Evolutionary conservation across 2,888 invertebrate genomes (phyloP), one percentile per base, ranked within the genome.

Genomic region (Drosophila bunnanda): DNA sequence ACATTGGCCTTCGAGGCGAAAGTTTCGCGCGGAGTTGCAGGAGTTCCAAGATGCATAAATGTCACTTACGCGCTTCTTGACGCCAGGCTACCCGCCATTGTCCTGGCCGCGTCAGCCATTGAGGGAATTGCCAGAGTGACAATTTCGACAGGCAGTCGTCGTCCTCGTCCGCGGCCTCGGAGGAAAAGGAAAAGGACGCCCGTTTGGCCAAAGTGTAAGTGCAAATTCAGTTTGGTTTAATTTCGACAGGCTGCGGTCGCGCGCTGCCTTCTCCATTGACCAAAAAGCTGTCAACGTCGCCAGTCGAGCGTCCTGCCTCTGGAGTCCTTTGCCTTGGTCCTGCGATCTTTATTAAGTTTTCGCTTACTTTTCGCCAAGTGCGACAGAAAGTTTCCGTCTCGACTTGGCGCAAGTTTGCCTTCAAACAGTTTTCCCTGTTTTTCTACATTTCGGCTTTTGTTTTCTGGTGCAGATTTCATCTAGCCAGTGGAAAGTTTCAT

Each of bases 331-430:
- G 43, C 32, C 48, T 34, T 50, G 13, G 38, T 34, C 43, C 39
- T 84, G 88, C 88, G 85, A 89, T 89, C 85, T 89, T 89, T 86
- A 86, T 86, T 86, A 89, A 86, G 85, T 86, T 86, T 86, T 88
- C 85, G 86, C 89, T 89, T 89, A 89, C 89, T 86, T 86, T 88
- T 88, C 82, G 82, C 76, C 82, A 74, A 88, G 79, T 87, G 89
- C 85, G 88, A 76, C 77, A 74, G 60, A 88, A 85, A 82, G 72
- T 89, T 89, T 88, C 77, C 79, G 74, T 25, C 74, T 65, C 54
- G 64, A 52, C 50, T 52, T 34, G 50, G 50, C 50, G 48, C 74
- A 76, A 89, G 71, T 88, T 83, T 83, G 69, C 76, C 74, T 75
- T 72, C 82, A 80, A 83, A 74, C 73, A 74, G 76, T 87, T 89